Evolutionary conservation across 2,113 vertebrate species (phyloP).

Genomic region (Sphyrna mokarran): DNA sequence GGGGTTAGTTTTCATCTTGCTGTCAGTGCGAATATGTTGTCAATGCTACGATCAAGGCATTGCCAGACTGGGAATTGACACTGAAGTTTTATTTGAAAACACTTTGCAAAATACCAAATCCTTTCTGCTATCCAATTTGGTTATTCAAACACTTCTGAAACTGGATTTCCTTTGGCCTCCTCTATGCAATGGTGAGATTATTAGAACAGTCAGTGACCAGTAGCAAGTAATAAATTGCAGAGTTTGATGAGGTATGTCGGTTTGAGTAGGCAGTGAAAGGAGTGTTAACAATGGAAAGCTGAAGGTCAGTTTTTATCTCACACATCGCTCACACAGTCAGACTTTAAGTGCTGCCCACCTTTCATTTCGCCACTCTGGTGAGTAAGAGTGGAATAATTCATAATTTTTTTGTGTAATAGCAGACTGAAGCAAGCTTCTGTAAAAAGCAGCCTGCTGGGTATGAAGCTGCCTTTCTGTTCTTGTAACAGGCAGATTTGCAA

Average conservation of each 20-base stretch:
- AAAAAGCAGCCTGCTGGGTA: background rate
- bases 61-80: background rate
- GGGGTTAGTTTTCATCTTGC: background rate
- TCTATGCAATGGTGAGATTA: background rate
- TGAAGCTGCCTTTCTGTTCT: background rate
- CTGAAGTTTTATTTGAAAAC: background rate
- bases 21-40: background rate
- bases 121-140: background rate
- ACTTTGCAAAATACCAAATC: background rate
- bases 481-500: background rate
- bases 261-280: background rate
- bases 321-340: background rate
- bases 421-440: background rate
- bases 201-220: background rate
- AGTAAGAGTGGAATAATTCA: background rate
- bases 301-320: background rate
- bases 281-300: background rate
- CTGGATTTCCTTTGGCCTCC: background rate
- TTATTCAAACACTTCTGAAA: background rate
- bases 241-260: background rate
- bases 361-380: background rate
- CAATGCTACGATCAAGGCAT: background rate
- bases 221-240: background rate
- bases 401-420: background rate
- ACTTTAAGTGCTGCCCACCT: background rate